Evolutionary conservation across 2,113 vertebrate genomes (phyloP), one percentile per base, ranked within the genome.

Genomic region (Uria aalge): DNA sequence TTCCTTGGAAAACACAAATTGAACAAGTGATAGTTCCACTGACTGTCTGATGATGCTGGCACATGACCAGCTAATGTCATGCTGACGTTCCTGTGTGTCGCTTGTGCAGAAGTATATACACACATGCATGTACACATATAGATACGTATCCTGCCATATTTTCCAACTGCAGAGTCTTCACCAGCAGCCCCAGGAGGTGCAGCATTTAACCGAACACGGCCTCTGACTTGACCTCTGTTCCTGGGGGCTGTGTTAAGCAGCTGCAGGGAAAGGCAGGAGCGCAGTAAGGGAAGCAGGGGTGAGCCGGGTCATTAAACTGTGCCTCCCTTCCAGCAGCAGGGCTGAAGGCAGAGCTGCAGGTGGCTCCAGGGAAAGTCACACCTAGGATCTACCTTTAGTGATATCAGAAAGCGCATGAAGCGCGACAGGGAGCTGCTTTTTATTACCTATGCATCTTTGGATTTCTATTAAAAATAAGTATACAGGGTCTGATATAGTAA

Each of bases 51-150:
- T 9, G 38, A 6, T 75, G 50, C 14, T 53, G 53, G 9, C 15
- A 9, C 30, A 2, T 19, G 57, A 32, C 8, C 40, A 47, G 48
- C 55, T 47, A 14, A 11, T 17, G 15, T 24, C 43, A 13, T 5
- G 15, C 41, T 59, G 8, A 32, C 2, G 1, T 50, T 55, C 23
- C 40, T 67, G 83, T 9, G 1, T 3, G 1, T 23, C 5, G 0
- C 38, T 68, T 29, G 26, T 64, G 53, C n/a, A 55, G 48, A 34
- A 18, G 19, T 36, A 5, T 16, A 7, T 4, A 9, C 6, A 26
- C 45, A 20, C 3, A 12, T 1, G 3, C 6, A 6, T 8, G 9
- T 5, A n/a, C 30, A 27, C 13, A 8, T 3, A 20, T 3, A 62
- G 24, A 2, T 79, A 4, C 0, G 0, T 23, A 15, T 62, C 27